A percentile compares a stretch with the other conserved stretches of the same genome.
Evolutionary conservation across 2,888 invertebrate genomes (phyloP).

Genomic region (Epirrhoe alternata): DNA sequence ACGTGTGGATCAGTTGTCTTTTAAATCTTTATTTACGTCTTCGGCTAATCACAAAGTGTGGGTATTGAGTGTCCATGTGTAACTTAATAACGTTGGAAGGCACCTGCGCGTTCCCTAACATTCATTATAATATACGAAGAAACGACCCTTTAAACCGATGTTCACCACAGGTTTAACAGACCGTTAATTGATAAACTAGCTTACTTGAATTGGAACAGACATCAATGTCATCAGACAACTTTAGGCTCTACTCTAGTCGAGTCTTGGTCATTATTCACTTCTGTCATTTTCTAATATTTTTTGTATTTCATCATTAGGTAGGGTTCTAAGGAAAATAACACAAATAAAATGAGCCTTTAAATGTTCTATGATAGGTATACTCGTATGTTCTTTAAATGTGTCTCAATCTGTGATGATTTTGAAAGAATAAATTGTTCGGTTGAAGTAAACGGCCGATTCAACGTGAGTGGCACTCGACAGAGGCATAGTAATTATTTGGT

Average conservation of each 20-base stretch:
- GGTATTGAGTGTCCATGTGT: constrained; percentile 69
- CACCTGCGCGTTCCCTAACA: constrained; percentile 73
- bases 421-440: neutral
- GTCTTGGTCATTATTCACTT: too few relatives aligned
- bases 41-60: constrained; percentile 59
- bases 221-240: too few relatives aligned
- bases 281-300: too few relatives aligned
- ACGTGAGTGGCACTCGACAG: constrained; percentile 65
- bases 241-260: too few relatives aligned
- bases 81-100: constrained; percentile 72
- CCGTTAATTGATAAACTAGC: neutral
- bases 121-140: constrained; percentile 77
- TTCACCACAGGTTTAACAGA: neutral
- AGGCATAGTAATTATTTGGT: constrained; percentile 80
- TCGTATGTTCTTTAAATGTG: too few relatives aligned
- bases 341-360: too few relatives aligned
- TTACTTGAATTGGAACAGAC: neutral
- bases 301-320: too few relatives aligned
- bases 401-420: too few relatives aligned
- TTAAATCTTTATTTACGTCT: constrained; percentile 65
- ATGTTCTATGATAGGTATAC: too few relatives aligned
- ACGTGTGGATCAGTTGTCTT: constrained; percentile 30
- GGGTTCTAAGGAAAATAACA: too few relatives aligned
- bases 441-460: neutral
- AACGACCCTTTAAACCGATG: constrained; percentile 55